These are phyloP conservation scores for Peribatodes rhomboidaria DNA, from an alignment of 2,888 invertebrate species.

Conservation along the genomic window DNA sequence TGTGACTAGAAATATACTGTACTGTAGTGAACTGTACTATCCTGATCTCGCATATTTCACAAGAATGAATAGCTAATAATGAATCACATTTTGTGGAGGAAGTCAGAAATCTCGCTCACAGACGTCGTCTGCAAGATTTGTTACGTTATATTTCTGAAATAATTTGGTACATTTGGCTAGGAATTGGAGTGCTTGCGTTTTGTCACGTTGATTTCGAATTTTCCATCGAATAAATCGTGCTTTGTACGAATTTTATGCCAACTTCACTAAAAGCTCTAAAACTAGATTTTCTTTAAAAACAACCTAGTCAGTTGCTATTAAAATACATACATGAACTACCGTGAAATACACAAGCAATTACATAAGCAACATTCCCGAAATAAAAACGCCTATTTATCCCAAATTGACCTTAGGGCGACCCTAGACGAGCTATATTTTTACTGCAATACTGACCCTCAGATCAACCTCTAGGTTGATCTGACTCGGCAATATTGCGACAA, in stretches of 20 bases:
- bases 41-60: conserved; percentile 8
- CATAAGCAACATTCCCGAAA: not conserved
- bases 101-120: conserved; percentile 16
- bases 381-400: not conserved
- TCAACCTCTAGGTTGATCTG: too few species aligned
- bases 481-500: too few species aligned
- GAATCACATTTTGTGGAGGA: conserved; percentile 27
- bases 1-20: too few species aligned
- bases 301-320: too few species aligned
- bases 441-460: too few species aligned
- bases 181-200: not conserved
- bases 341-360: not conserved
- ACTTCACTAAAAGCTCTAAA: too few species aligned
- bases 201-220: not conserved
- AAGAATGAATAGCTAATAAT: conserved; percentile 27
- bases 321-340: too few species aligned
- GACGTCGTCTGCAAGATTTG: conserved; percentile 25
- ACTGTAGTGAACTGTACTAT: too few species aligned
- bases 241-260: not conserved
- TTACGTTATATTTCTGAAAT: conserved; percentile 5
- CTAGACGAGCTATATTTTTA: too few species aligned
- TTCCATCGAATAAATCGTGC: not conserved
- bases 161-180: not conserved
- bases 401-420: too few species aligned
- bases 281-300: too few species aligned